Evolutionary conservation across 2,888 invertebrate species (phyloP), one percentile per base, ranked within the genome.

Genomic region (Lysandra bellargus): DNA sequence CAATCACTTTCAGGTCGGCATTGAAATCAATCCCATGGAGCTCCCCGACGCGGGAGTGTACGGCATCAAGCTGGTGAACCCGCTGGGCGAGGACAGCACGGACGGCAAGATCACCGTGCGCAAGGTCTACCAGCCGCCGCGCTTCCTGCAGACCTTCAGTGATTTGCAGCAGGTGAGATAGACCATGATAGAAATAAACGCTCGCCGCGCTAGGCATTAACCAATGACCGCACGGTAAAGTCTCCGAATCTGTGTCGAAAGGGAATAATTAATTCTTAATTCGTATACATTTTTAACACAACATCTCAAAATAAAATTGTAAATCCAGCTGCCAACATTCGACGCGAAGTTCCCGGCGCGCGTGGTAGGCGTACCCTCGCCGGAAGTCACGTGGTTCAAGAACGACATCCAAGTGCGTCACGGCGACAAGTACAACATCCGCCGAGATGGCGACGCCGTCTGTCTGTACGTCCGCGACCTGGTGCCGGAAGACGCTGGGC

Each of bases 341-440:
- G 98, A 98, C 89, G 97, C 97, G 1, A 98, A 98, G 86, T 97
- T 98, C 90, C 96, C 97, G 0, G 98, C 97, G 0, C 96, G 97
- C 2, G 96, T 98, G 0, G 96, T 95, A 78, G 98, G 98, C 9
- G 95, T 98, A 4, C 98, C 98, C 0, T 95, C 96, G 74, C 99
- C 99, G 0, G 97, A 98, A 12, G 95, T 99, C 33, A 94, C 96
- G 0, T 99, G 99, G 99, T 97, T 96, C 91, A 97, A 97, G 91
- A 96, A 98, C 90, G 98, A 97, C 7, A 95, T 96, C 80, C 96
- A 96, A 0, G 95, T 99, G 30, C 90, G 91, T 0, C 96, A 96
- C 82, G 92, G 95, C 2, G 96, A 96, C 78, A 98, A 98, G 88
- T 98, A 97, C 88, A 95, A 95, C 82, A 95, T 98, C 75, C 95